Percentiles rank a stretch among this genome's conserved stretches.
Conservation (phyloP, 1,140 invertebrate genomes). For the Teleopsis dalmanni region DNA sequence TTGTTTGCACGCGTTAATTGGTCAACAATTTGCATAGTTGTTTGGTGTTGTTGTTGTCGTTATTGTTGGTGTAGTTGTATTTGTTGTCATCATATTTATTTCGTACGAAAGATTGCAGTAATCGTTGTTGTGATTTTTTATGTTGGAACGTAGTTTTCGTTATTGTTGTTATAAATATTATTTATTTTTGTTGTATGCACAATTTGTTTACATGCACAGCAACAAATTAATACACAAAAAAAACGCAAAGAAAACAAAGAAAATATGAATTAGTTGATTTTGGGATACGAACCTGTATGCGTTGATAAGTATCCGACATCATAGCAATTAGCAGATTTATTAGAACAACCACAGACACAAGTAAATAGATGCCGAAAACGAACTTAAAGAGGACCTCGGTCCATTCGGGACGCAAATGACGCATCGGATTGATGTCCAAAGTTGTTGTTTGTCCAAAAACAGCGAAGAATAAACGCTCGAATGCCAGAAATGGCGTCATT, state of each 20-base stretch:
- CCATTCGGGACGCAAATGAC: slow-evolving; percentile 58
- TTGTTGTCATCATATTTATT: no score
- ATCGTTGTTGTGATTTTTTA: no score
- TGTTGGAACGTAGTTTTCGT: no score
- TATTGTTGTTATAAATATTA: background rate
- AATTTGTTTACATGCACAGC: no score
- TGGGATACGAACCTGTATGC: slow-evolving; percentile 70
- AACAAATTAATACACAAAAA: slow-evolving; percentile 7
- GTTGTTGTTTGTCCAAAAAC: slow-evolving; percentile 94
- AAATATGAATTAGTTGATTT: slow-evolving; percentile 28
- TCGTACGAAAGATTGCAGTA: no score
- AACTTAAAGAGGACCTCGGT: slow-evolving; percentile 74
- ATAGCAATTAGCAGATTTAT: slow-evolving; percentile 99
- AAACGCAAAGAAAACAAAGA: slow-evolving; percentile 18
- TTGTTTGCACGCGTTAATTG: no score
- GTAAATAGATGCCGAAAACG: slow-evolving; percentile 93
- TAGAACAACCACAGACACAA: slow-evolving; percentile 94
- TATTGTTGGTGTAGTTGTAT: no score
- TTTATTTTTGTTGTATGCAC: slow-evolving; percentile 6
- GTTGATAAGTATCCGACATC: slow-evolving; percentile 99
- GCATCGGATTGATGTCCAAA: slow-evolving; percentile 68
- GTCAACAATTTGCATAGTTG: no score
- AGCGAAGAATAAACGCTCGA: slow-evolving; percentile 96
- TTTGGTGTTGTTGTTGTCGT: no score
- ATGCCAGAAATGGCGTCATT: slow-evolving; percentile 80